Evolutionary conservation across 2,113 vertebrate genomes (phyloP).

Genomic region (Varanus komodoensis): DNA sequence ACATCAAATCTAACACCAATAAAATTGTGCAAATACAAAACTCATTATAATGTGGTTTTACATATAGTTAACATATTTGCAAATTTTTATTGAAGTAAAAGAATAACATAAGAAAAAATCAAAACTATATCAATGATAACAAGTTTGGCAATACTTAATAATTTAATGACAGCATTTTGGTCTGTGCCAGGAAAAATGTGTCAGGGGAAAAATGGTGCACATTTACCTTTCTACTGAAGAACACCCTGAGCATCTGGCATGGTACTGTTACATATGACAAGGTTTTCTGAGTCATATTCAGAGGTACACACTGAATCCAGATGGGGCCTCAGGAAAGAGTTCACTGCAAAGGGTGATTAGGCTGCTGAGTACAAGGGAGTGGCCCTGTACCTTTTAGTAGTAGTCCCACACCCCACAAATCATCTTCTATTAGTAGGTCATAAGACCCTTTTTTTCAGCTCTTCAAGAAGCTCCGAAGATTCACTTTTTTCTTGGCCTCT

Average conservation of each 20-base stretch:
- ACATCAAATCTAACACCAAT: neutral
- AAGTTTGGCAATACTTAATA: neutral
- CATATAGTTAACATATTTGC: neutral
- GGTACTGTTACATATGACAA: neutral
- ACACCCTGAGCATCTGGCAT: neutral
- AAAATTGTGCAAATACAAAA: slow-evolving; percentile 13
- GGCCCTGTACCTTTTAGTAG: too few species aligned
- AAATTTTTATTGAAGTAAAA: slow-evolving; percentile 20
- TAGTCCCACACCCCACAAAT: too few species aligned
- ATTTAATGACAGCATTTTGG: neutral
- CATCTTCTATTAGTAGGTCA: too few species aligned
- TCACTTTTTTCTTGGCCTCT: too few species aligned
- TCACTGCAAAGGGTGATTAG: neutral
- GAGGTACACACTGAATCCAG: neutral
- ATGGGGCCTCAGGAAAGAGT: neutral
- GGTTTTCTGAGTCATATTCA: neutral
- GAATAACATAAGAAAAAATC: neutral
- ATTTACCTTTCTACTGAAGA: neutral
- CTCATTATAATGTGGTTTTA: neutral
- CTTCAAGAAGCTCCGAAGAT: too few species aligned
- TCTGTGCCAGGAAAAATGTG: too few species aligned
- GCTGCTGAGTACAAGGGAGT: too few species aligned
- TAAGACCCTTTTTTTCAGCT: too few species aligned
- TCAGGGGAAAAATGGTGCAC: neutral
- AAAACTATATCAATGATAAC: neutral